Evolutionary conservation across 2,113 vertebrate genomes (phyloP), one percentile per base, ranked within the genome.

Genomic region (Craseonycteris thonglongyai): DNA sequence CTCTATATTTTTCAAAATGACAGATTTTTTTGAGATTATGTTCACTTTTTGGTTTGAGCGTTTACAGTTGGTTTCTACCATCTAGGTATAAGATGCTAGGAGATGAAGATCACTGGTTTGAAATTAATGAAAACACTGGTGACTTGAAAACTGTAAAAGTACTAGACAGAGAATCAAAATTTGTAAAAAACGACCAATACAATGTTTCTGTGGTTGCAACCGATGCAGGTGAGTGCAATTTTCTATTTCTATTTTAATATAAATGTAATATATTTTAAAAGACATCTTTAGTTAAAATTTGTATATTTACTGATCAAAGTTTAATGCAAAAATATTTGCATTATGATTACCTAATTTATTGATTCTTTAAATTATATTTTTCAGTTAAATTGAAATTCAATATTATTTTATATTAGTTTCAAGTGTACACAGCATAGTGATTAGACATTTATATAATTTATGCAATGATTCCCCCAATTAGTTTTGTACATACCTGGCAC

Each of bases 81-180:
- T 87, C 68, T 96, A 99, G 99, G 68, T 99, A 99, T 97, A 97
- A 97, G 93, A 99, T 99, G 97, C 1, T 96, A 69, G 74, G 82
- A 90, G 99, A 99, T 61, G 98, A 98, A 0, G 99, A 97, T 21
- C 97, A 96, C 6, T 99, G 99, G 99, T 96, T 99, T 96, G 98
- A 71, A 78, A 97, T 99, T n/a, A 96, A 98, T 65, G 98, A 94
- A 94, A 89, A 19, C 45, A 97, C 97, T 0, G 99, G 99, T 38
- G 94, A 99, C 93, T 97, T 99, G 97, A 99, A 16, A 92, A 99
- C 99, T 15, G 18, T 97, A 21, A 98, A 98, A 98, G 92, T 98
- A 2, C 97, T 99, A 63, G 99, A 99, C 93, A 98, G 99, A 97
- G 99, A 99, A 93, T 97, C 98, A 3, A 69, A 85, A 30, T 98